Evolutionary conservation across 2,888 invertebrate genomes (phyloP), one percentile per base, ranked within the genome.

Genomic region (Platycheirus rosarum): DNA sequence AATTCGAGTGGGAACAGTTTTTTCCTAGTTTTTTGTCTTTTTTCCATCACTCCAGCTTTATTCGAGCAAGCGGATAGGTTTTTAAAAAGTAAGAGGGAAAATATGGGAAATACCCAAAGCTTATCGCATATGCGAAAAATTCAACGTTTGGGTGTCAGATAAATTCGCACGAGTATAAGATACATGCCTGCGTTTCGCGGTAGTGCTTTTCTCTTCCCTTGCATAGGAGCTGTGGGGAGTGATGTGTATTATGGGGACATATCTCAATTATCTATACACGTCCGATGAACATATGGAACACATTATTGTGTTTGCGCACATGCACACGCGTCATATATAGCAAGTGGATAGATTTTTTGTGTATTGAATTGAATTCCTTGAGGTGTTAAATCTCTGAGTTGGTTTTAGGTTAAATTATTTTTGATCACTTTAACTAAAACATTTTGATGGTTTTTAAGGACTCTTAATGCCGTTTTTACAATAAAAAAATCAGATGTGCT

Each of bases 141-240:
- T 82, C 53, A 76, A 76, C 80, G 76, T 71, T 80, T 62, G 49
- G 71, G 76, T 82, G 71, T 76, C 68, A 71, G 76, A 82, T 76
- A 76, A 71, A 82, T 76, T 75, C 76, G 66, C 71, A 62, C 4
- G 35, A 55, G 80, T 60, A 60, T n/a, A 48, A 82, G 62, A 66
- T 82, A 82, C 55, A 70, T 80, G 65, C 51, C 71, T 71, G 60
- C 53, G 60, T 76, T 48, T 20, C 42, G 42, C 32, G 35, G 35
- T 44, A 5, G 11, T 42, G n/a, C 9, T 13, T 18, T 9, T 8
- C 26, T 14, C 2, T 9, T 23, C 6, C 13, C 13, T 4, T 4
- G 23, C 23, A 2, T 23, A 23, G 6, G 23, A 23, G 23, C 23
- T 23, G 23, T 2, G 23, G 2, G 23, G 23, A 23, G 6, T 23